A percentile compares a stretch with the other conserved stretches of the same genome.
Evolutionary conservation across 1,140 invertebrate species (phyloP).

Genomic region (Papilio aristodemus): DNA sequence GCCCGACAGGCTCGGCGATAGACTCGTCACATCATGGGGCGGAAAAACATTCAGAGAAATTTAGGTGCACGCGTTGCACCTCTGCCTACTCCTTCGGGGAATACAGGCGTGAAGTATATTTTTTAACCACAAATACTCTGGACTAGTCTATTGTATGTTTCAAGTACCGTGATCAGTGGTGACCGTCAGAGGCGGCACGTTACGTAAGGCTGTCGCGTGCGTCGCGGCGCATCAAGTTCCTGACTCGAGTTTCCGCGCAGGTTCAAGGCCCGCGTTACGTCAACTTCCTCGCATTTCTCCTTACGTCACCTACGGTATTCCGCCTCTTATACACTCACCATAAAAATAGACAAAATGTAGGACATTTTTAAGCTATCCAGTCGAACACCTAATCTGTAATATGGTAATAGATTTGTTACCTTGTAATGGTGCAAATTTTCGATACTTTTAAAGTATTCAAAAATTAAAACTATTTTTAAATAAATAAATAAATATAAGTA

Average conservation of each 20-base stretch:
- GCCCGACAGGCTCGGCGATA: too few relatives aligned
- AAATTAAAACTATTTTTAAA: too few relatives aligned
- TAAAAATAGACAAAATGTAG: background rate
- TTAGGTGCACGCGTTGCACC: too few relatives aligned
- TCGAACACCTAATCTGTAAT: background rate
- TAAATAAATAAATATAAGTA: too few relatives aligned
- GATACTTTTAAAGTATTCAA: too few relatives aligned
- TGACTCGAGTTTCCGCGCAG: conserved; percentile 39
- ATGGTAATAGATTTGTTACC: too few relatives aligned
- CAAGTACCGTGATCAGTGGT: background rate
- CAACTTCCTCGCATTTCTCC: conserved; percentile 48
- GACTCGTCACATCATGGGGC: too few relatives aligned
- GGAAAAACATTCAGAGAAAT: too few relatives aligned
- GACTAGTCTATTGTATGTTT: background rate
- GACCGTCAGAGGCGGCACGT: conserved; percentile 9
- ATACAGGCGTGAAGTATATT: too few relatives aligned
- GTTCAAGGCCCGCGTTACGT: conserved; percentile 57
- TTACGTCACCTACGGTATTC: conserved; percentile 47
- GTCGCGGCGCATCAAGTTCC: conserved; percentile 21
- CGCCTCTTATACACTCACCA: conserved; percentile 12
- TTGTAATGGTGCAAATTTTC: too few relatives aligned
- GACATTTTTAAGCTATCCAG: background rate
- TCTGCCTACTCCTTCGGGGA: too few relatives aligned
- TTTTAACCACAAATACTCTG: too few relatives aligned
- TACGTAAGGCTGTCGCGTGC: conserved; percentile 10